Base-by-base conservation (phyloP, 2,113 vertebrate genomes). In the Delphinus delphis region DNA sequence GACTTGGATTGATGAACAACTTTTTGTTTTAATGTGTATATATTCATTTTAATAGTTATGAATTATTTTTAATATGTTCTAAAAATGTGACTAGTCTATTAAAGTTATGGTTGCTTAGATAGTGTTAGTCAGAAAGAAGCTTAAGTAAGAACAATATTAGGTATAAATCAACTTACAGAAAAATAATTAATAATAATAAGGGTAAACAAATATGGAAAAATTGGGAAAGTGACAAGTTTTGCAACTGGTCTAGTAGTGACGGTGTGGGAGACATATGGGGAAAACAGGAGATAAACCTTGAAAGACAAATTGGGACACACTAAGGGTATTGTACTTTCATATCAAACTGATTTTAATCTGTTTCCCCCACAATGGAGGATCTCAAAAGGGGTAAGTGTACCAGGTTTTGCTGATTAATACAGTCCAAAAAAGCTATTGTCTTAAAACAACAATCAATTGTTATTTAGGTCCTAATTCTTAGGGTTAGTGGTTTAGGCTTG, bases 21-120 rank as follows among this genome's bases (percentile, higher is more conserved):
- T 81, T 88, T 84, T 73, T 15, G 36, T 90, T 87, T 95, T 91
- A 80, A 88, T 91, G 23, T 36, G 70, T 81, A 36, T 38, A 23
- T 62, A 65, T 88, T 90, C 2, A 94, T 93, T 95, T 90, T 58
- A 90, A 62, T 83, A 60, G 26, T 74, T 74, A 62, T 14, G 4
- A 50, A 83, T 88, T 74, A 67, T 70, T 97, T 70, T n/a, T 15
- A 53, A 44, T 65, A 90, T 86, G 17, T 87, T 80, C 8, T 36
- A 23, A 65, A 77, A 79, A 53, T 58, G 9, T 71, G 33, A 79
- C 6, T 36, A 88, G n/a, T 11, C 6, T 63, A 28, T 81, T 13
- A 65, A 68, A 83, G 5, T 80, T 80, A 31, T 70, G 7, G 26
- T 93, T 44, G 26, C 28, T 73, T 89, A 65, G 50, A 17, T 53